phyloP scores from a whole-genome alignment of 2,888 invertebrate species.

The Rotaria socialis region DNA sequence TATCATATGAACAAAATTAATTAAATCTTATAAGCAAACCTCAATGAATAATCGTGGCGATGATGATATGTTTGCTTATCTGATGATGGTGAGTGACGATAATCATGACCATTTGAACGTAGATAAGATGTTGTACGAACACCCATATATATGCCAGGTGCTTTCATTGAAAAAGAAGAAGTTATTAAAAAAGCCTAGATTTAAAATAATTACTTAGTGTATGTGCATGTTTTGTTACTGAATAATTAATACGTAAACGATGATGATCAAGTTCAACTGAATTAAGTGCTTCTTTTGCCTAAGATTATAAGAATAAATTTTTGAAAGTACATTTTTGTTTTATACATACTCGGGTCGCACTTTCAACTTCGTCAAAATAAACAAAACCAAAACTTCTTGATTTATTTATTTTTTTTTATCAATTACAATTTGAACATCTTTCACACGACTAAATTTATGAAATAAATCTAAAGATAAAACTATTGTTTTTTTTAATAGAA shows the following conservation, averaged over 20 bases:
- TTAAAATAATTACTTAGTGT: not conserved
- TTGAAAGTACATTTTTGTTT: not conserved
- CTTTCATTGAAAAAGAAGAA: not conserved
- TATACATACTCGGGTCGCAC: slow-evolving; percentile 25
- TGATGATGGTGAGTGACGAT: not conserved
- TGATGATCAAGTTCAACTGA: slow-evolving; percentile 12
- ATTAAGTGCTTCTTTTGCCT: slow-evolving; percentile 22
- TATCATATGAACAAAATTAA: not conserved
- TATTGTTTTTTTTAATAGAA: not conserved
- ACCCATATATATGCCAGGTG: slow-evolving; percentile 35
- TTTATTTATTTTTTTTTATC: slow-evolving; percentile 33
- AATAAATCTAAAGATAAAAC: not conserved
- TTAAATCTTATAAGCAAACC: not conserved
- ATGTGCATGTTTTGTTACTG: slow-evolving; percentile 21
- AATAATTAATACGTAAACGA: slow-evolving; percentile 10
- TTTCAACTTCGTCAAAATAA: slow-evolving; percentile 9
- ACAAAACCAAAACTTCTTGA: slow-evolving; percentile 21
- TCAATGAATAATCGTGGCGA: not conserved
- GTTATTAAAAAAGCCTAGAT: not conserved
- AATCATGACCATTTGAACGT: not conserved
- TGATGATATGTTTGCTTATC: not conserved
- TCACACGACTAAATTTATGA: slow-evolving; percentile 3
- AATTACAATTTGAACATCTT: slow-evolving; percentile 27
- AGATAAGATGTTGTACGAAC: slow-evolving; percentile 5
- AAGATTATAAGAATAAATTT: not conserved